Percentiles rank a stretch among this genome's conserved stretches.
These are phyloP conservation scores for Drosophila pseudotakahashii DNA, from an alignment of 2,888 invertebrate genomes.

Conservation along the genomic window DNA sequence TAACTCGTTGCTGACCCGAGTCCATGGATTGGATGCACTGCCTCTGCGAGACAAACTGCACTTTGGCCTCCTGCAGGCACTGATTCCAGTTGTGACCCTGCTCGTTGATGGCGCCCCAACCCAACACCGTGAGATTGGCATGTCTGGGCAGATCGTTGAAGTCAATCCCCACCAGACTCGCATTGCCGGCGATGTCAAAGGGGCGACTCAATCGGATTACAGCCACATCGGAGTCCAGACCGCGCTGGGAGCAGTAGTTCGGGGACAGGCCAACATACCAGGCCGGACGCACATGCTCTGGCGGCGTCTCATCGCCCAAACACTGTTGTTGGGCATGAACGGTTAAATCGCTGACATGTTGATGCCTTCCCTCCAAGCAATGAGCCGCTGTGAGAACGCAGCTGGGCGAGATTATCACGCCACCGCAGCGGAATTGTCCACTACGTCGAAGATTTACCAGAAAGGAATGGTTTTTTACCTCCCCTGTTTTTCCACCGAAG, in stretches of 20 bases:
- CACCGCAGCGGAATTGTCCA: constrained; percentile 47
- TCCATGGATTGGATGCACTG: constrained; percentile 37
- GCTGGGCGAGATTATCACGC: constrained; percentile 52
- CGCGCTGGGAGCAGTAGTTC: not conserved
- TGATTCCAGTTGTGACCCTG: constrained; percentile 17
- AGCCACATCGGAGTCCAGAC: constrained; percentile 49
- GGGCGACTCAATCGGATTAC: constrained; percentile 47
- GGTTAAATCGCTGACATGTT: constrained; percentile 35
- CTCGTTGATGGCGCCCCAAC: constrained; percentile 60
- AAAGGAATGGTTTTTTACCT: constrained; percentile 46
- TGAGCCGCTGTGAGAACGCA: constrained; percentile 71
- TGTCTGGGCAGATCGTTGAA: constrained; percentile 37
- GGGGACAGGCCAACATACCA: constrained; percentile 22
- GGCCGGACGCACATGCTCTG: constrained; percentile 42
- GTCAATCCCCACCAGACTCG: constrained; percentile 35
- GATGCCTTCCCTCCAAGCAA: constrained; percentile 46
- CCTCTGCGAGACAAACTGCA: constrained; percentile 27
- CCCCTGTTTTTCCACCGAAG: constrained; percentile 38
- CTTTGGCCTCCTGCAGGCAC: constrained; percentile 52
- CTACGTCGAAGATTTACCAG: constrained; percentile 55
- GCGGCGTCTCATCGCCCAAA: constrained; percentile 12
- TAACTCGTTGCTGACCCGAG: not conserved
- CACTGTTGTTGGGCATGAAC: constrained; percentile 57
- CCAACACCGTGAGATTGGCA: constrained; percentile 54
- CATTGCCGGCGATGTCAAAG: constrained; percentile 38